Base-by-base conservation (phyloP, 2,888 invertebrate species). In the Cryptocheilus praepositus region DNA sequence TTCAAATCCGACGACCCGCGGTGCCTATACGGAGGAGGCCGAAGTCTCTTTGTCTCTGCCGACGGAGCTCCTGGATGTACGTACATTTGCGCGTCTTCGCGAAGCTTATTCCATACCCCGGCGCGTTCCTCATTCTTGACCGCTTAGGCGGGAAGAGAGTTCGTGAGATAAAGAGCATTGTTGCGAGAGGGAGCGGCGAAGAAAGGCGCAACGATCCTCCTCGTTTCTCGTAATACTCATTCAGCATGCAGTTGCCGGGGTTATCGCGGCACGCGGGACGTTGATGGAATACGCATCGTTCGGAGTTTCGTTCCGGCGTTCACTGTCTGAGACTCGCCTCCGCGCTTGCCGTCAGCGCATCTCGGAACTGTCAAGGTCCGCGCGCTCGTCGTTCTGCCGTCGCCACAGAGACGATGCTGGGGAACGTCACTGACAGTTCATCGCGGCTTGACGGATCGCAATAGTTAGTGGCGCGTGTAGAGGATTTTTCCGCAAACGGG, bases 321-420 rank as follows among this genome's bases (percentile, higher is more conserved):
- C 19, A 36, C 56, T 19, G 36, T 19, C 19, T 15, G 56, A 56
- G 22, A 43, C 25, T 22, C 45, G 78, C 18, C 49, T 49, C 49
- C 49, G 1, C 8, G n/a, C n/a, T 49, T 5, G 49, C 15, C 49
- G 36, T 70, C 78, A 71, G 73, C 74, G 77, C 64, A 69, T 78
- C 77, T 76, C 63, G 67, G 70, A 79, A 81, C 80, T 74, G 80
- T 81, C 81, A 81, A 81, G 77, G 77, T 75, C 73, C 53, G 22
- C 49, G 16, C 49, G 3, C 49, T 49, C 49, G 49, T 18, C 25
- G 25, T 49, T 16, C 16, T 18, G 16, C 16, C 49, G 36, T 36
- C 36, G 36, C 16, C 49, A 16, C 16, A 7, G 11, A 36, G 36
- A 7, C 36, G 36, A 36, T 36, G 13, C 8, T 4, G 11, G 36